Percentiles rank a stretch among this genome's conserved stretches.
Conservation (phyloP, 2,888 invertebrate genomes). For the Marasmarcha lunaedactyla region DNA sequence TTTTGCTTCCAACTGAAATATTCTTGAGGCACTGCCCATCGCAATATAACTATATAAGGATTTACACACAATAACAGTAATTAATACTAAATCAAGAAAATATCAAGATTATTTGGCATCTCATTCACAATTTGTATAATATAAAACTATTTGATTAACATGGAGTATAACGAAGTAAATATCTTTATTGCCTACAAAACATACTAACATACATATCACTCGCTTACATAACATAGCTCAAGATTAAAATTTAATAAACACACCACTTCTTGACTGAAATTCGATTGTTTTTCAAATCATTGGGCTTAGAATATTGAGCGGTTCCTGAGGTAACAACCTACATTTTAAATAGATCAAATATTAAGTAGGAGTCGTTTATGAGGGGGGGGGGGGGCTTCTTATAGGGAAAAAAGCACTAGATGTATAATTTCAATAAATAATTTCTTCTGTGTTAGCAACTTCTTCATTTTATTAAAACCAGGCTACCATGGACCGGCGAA, state of each 20-base stretch:
- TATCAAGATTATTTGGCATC: conserved; percentile 61
- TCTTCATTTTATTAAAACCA: no score
- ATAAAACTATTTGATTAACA: conserved; percentile 37
- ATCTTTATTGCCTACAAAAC: not conserved
- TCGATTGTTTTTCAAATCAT: conserved; percentile 2
- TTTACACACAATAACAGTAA: conserved; percentile 23
- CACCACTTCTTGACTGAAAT: conserved; percentile 48
- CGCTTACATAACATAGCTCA: conserved; percentile 31
- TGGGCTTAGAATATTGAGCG: conserved; percentile 22
- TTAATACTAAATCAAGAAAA: conserved; percentile 17
- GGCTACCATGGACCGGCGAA: no score
- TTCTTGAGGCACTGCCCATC: conserved; percentile 17
- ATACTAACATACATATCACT: conserved; percentile 27
- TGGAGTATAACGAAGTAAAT: conserved; percentile 6
- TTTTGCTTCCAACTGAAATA: no score
- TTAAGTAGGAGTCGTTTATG: no score
- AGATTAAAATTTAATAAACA: conserved; percentile 37
- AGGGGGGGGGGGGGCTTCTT: no score
- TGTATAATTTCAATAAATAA: no score
- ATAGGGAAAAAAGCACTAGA: no score
- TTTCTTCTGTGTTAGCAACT: no score
- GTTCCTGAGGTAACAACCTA: conserved; percentile 10
- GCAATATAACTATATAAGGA: conserved; percentile 25
- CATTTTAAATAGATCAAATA: conserved; percentile 6
- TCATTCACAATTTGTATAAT: conserved; percentile 41